Conservation (phyloP, 2,113 vertebrate genomes). For the Illadopsis cleaveri region DNA sequence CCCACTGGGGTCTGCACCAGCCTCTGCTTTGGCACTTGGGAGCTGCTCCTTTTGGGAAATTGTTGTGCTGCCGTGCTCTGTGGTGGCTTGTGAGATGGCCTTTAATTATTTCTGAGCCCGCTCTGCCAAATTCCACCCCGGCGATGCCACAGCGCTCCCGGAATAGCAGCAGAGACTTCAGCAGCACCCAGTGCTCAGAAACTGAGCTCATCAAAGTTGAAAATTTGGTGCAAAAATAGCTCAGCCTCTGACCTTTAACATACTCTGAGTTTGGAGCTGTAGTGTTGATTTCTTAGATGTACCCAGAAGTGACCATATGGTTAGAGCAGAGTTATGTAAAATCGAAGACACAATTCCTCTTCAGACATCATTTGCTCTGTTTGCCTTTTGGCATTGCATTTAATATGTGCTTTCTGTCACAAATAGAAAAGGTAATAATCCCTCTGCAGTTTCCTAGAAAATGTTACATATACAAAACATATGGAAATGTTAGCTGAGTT, state of each 20-base stretch:
- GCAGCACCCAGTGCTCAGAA: neutral
- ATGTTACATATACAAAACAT: constrained; percentile 32
- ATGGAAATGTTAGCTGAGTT: constrained; percentile 45
- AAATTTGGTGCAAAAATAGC: neutral
- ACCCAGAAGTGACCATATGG: constrained; percentile 42
- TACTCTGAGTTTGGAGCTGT: neutral
- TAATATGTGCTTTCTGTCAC: constrained; percentile 43
- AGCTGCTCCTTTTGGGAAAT: constrained; percentile 41
- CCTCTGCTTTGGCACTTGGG: neutral
- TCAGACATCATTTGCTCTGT: constrained; percentile 31
- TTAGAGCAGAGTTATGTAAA: neutral
- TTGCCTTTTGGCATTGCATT: neutral
- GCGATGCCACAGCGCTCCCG: neutral
- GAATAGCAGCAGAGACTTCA: neutral
- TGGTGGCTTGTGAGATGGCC: neutral
- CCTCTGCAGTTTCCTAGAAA: constrained; percentile 21
- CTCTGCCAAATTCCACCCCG: neutral
- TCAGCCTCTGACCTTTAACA: neutral
- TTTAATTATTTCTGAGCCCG: neutral
- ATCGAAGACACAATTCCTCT: neutral
- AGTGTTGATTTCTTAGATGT: neutral
- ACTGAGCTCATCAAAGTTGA: neutral
- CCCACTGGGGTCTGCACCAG: neutral
- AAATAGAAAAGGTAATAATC: constrained; percentile 49
- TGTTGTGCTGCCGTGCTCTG: neutral